phyloP scores from a whole-genome alignment of 2,797 vertebrate genomes.

The Lophotriccus pileatus region DNA sequence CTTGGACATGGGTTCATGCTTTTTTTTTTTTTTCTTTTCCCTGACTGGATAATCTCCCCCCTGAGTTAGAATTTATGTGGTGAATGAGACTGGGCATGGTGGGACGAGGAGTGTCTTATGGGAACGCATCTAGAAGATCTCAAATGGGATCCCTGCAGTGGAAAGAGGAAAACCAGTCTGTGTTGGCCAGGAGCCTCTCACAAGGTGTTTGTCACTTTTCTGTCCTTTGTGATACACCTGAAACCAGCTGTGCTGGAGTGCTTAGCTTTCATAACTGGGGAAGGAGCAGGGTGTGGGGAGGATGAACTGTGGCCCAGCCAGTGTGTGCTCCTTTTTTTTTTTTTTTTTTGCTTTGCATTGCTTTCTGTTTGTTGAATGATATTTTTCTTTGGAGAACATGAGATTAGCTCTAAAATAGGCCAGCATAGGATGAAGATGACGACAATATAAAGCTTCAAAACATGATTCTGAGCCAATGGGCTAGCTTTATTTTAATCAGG shows the following conservation, averaged over 20 bases:
- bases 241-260: background rate
- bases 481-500: conserved; percentile 6
- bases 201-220: background rate
- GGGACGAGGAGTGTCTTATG: background rate
- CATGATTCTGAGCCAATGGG: background rate
- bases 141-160: background rate
- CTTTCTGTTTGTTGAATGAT: background rate
- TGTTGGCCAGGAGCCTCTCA: background rate
- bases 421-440: background rate
- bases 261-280: background rate
- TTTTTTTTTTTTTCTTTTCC: background rate
- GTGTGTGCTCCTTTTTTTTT: background rate
- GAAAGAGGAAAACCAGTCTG: background rate
- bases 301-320: background rate
- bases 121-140: background rate
- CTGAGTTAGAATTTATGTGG: background rate
- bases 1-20: background rate
- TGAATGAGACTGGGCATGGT: background rate
- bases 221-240: background rate
- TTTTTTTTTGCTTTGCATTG: background rate
- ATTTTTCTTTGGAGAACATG: background rate
- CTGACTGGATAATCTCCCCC: background rate
- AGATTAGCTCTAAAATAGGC: conserved; percentile 25
- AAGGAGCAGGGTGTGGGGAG: background rate
- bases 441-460: background rate